phyloP scores from a whole-genome alignment of 2,797 vertebrate genomes.

The Falco berigora region DNA sequence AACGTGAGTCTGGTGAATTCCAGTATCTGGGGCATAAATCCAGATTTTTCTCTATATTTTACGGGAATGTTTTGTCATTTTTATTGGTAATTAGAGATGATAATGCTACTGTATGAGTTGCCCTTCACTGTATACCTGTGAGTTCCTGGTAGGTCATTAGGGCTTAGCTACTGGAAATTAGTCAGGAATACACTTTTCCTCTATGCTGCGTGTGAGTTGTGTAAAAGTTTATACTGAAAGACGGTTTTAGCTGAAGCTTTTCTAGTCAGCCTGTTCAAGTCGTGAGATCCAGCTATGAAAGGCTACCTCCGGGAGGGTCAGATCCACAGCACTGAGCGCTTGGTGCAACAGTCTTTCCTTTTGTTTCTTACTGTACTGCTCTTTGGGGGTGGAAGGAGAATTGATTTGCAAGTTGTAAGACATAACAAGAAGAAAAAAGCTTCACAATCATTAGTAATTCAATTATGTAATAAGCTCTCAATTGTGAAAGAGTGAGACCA shows the following conservation, averaged over 20 bases:
- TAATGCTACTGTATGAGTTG: accelerated
- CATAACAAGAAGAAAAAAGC: background rate
- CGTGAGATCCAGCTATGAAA: background rate
- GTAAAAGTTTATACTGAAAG: too few species aligned
- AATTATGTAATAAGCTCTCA: background rate
- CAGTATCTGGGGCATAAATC: background rate
- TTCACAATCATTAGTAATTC: background rate
- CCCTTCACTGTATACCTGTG: background rate
- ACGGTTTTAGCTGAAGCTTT: background rate
- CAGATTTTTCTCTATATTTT: background rate
- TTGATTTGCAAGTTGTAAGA: background rate
- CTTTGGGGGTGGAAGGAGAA: background rate
- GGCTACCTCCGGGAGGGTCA: background rate
- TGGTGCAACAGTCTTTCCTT: too few species aligned
- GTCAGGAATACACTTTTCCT: background rate
- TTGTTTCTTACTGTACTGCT: background rate
- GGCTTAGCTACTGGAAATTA: background rate
- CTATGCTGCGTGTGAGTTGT: too few species aligned
- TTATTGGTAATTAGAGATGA: background rate
- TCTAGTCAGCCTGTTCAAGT: background rate
- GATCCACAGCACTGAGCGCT: background rate
- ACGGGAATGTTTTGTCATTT: background rate
- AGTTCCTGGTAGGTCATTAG: background rate
- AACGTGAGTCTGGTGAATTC: background rate
- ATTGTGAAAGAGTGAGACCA: background rate